A percentile compares a stretch with the other conserved stretches of the same genome.
These are phyloP conservation scores for Clarias magur DNA, from an alignment of 2,113 vertebrate genomes.

Conservation along the genomic window DNA sequence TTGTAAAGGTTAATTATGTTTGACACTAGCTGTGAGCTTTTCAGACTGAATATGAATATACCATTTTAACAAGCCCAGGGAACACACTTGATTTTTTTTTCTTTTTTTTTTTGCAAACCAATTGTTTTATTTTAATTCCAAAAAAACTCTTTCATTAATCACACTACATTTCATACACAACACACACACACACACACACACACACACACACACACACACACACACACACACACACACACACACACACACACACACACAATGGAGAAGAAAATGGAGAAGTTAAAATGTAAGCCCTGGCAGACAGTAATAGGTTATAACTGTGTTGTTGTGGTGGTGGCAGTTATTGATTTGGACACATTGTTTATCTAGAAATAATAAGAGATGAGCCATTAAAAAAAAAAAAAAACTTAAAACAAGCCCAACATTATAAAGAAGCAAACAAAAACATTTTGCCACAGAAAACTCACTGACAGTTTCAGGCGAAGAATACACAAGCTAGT, in stretches of 20 bases:
- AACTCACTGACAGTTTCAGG: not conserved
- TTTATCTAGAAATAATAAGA: not conserved
- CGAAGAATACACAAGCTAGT: not conserved
- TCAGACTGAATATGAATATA: not conserved
- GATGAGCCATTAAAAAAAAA: not conserved
- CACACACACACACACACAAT: not conserved
- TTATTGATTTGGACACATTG: not conserved
- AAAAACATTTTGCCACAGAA: not conserved
- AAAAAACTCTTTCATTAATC: not conserved
- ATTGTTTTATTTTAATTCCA: not conserved
- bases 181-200: not conserved
- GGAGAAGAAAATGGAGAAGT: not conserved
- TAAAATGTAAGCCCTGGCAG: not conserved
- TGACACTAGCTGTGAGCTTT: not conserved
- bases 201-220: not conserved
- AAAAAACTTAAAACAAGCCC: not conserved
- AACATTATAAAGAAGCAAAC: not conserved
- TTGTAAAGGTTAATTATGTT: constrained; percentile 7
- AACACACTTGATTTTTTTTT: not conserved
- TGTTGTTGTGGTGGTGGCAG: not conserved
- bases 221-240: not conserved
- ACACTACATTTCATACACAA: not conserved
- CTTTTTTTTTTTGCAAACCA: not conserved
- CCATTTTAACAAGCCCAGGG: not conserved
- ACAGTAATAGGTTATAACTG: not conserved